These are phyloP conservation scores for Cryptocheilus praepositus DNA, from an alignment of 2,888 invertebrate genomes.

Conservation along the genomic window DNA sequence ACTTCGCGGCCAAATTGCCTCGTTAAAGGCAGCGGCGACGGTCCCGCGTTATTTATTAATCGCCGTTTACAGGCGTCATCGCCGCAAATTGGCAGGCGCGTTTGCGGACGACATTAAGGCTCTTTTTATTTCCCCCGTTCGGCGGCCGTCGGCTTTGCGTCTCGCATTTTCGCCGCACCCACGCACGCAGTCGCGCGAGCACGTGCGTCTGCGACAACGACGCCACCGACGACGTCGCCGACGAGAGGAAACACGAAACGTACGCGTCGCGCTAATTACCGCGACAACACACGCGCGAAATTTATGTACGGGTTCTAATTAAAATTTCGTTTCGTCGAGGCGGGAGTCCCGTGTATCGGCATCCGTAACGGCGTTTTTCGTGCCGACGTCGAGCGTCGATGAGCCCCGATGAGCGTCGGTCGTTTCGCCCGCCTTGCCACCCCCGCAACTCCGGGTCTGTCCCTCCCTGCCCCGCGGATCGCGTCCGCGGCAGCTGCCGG, in stretches of 20 bases:
- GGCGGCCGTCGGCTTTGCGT: too few relatives aligned
- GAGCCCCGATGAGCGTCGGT: neutral
- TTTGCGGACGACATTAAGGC: too few relatives aligned
- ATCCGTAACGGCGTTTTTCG: neutral
- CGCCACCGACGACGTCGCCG: neutral
- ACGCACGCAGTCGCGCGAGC: too few relatives aligned
- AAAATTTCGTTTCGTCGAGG: constrained; percentile 50
- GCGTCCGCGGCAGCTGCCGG: constrained; percentile 48
- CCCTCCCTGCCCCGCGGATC: neutral
- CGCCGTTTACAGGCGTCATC: neutral
- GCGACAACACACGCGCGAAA: constrained; percentile 32
- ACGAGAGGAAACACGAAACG: neutral
- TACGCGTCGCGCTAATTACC: constrained; percentile 40
- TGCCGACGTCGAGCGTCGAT: too few relatives aligned
- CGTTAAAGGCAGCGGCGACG: neutral
- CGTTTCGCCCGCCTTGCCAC: neutral
- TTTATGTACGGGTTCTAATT: constrained; percentile 49
- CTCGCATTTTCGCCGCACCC: neutral
- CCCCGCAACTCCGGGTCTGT: neutral
- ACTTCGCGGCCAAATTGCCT: constrained; percentile 2
- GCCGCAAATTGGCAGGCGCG: too few relatives aligned
- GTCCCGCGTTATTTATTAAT: constrained; percentile 11
- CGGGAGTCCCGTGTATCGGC: constrained; percentile 15
- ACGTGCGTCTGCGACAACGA: too few relatives aligned
- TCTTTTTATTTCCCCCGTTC: too few relatives aligned